Evolutionary conservation across 2,888 invertebrate species (phyloP).

Genomic region (Brachypterus glaber): DNA sequence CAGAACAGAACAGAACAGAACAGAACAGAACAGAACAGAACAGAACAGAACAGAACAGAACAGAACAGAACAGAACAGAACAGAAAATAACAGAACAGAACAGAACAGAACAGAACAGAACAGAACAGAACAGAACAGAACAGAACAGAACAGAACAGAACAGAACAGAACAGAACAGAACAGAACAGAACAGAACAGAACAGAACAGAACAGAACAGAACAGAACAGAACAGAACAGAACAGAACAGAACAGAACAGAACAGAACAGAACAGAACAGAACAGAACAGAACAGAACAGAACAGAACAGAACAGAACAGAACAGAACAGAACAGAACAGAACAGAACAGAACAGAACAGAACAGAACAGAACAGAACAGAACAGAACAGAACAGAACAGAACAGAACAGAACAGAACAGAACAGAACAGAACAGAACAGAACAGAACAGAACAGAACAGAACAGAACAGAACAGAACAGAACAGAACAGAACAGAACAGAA

Average conservation of each 20-base stretch:
- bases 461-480: slow-evolving; percentile 6
- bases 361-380: slow-evolving; percentile 6
- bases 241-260: slow-evolving; percentile 7
- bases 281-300: slow-evolving; percentile 6
- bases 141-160: slow-evolving; percentile 11
- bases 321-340: slow-evolving; percentile 6
- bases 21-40: slow-evolving; percentile 8
- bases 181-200: slow-evolving; percentile 10
- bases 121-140: slow-evolving; percentile 11
- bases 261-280: slow-evolving; percentile 8
- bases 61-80: slow-evolving; percentile 6
- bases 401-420: slow-evolving; percentile 6
- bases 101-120: slow-evolving; percentile 12
- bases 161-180: slow-evolving; percentile 12
- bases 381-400: slow-evolving; percentile 6
- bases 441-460: slow-evolving; percentile 6
- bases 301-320: slow-evolving; percentile 6
- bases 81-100: too few species aligned
- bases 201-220: slow-evolving; percentile 6
- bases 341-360: slow-evolving; percentile 6
- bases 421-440: slow-evolving; percentile 4
- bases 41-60: slow-evolving; percentile 8
- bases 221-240: slow-evolving; percentile 7
- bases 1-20: slow-evolving; percentile 8
- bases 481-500: slow-evolving; percentile 7